Conservation (phyloP, 2,113 vertebrate genomes). For the Plecturocebus donacophilus region DNA sequence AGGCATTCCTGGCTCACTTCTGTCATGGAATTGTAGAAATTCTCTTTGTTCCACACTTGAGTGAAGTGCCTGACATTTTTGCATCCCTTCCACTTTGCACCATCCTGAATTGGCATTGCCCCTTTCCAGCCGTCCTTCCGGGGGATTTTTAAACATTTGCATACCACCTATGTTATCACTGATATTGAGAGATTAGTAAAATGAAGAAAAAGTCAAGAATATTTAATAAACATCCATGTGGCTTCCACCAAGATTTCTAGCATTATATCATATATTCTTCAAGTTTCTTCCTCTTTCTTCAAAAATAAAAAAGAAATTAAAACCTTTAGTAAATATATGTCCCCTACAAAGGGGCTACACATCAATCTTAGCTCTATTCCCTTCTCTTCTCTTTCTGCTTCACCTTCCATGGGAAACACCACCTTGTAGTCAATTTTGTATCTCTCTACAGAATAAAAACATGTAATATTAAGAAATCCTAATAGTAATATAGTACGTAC, state of each 20-base stretch:
- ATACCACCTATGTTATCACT: background rate
- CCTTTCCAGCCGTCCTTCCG: background rate
- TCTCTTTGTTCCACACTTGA: background rate
- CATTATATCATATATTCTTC: background rate
- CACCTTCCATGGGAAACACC: background rate
- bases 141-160: background rate
- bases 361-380: background rate
- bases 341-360: background rate
- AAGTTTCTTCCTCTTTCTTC: background rate
- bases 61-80: background rate
- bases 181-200: slow-evolving; percentile 4
- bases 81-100: background rate
- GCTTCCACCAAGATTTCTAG: background rate
- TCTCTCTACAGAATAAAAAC: background rate
- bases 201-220: slow-evolving; percentile 6
- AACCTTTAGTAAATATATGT: background rate
- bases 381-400: background rate
- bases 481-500: background rate
- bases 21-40: background rate
- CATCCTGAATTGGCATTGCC: background rate
- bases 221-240: background rate
- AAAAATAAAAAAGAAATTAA: background rate
- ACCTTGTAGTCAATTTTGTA: background rate
- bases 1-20: background rate
- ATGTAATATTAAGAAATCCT: background rate